Base-by-base conservation (phyloP, 2,113 vertebrate species). In the Emberiza fucata region DNA sequence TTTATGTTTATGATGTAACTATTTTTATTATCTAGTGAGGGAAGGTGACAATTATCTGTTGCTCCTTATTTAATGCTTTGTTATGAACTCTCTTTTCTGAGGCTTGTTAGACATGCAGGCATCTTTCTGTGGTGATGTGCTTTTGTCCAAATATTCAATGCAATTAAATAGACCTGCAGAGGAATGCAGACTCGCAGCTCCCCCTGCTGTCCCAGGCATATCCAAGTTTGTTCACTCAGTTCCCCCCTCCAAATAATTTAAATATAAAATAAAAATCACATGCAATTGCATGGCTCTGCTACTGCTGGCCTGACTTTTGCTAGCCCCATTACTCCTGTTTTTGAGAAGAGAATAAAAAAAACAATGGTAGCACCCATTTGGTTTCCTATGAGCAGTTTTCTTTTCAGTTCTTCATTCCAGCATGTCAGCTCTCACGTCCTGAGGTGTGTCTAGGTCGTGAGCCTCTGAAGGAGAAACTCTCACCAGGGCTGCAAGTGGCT, bases 41-140 rank as follows among this genome's bases (percentile, higher is more conserved):
- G 59, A 92, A 89, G 79, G 76, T 88, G 92, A 94, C 96, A 84
- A 73, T 95, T 94, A 90, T 90, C 65, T 88, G 42, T 88, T 94
- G 57, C 76, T 82, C 72, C 72, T 94, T 94, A 65, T 94, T 96
- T 84, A 97, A 88, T 90, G 64, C 72, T 88, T 92, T 94, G 75
- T 81, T 88, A 66, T 66, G 29, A 76, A 80, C 81, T 88, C 7
- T 18, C 47, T 56, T 68, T 84, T 94, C 81, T 40, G 56, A 0
- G 12, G 47, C 50, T 91, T 79, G 25, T 94, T 92, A 86, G 87
- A 71, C 47, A 23, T 64, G 57, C 50, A 86, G 64, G 2, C 42
- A 63, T 95, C 71, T 86, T 95, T 90, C 59, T 61, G 0, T 50
- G 39, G 47, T 73, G 66, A 64, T 93, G 39, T 81, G 57, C 50